Evolutionary conservation across 2,113 vertebrate genomes (phyloP).

Genomic region (Pantherophis guttatus): DNA sequence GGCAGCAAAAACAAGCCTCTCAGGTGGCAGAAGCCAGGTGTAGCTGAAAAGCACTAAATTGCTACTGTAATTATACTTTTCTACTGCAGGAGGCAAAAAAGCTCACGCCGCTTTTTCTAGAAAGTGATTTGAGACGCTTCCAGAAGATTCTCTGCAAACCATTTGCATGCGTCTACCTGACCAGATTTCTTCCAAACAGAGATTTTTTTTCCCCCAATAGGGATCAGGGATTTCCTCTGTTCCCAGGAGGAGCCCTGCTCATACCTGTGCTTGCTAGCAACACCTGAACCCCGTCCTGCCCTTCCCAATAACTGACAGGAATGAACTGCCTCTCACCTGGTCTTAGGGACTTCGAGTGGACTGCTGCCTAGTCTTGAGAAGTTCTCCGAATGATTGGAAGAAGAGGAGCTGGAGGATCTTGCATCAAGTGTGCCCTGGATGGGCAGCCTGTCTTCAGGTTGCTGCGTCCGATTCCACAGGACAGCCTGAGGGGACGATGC

Average conservation of each 20-base stretch:
- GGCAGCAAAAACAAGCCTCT: neutral
- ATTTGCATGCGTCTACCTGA: neutral
- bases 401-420: slow-evolving; percentile 91
- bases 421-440: slow-evolving; percentile 73
- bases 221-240: neutral
- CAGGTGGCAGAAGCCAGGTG: neutral
- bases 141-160: neutral
- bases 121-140: neutral
- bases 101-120: too few species aligned
- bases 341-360: slow-evolving; percentile 90
- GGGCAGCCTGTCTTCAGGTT: slow-evolving; percentile 77
- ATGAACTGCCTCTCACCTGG: slow-evolving; percentile 75
- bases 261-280: neutral
- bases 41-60: neutral
- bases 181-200: neutral
- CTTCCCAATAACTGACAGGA: too few species aligned
- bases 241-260: neutral
- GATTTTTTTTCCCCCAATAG: neutral
- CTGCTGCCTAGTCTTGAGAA: slow-evolving; percentile 87
- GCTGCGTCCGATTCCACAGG: slow-evolving; percentile 78
- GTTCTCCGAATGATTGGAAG: slow-evolving; percentile 91
- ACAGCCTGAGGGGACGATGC: slow-evolving; percentile 84
- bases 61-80: neutral
- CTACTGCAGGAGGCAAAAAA: neutral
- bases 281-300: too few species aligned